These are phyloP conservation scores for Anas bernieri DNA, from an alignment of 2,797 vertebrate species.

Conservation along the genomic window DNA sequence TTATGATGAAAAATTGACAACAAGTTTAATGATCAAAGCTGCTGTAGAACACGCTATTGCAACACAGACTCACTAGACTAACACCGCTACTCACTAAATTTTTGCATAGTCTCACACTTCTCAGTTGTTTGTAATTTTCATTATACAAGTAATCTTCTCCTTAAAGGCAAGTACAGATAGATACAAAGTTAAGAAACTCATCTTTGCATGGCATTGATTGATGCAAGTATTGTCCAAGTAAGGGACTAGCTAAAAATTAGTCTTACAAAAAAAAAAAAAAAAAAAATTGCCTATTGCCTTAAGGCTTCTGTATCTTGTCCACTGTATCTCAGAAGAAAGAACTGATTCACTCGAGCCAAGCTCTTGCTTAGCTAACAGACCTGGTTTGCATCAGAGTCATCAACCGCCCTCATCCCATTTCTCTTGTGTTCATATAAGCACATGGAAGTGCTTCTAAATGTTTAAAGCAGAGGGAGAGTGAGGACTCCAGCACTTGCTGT, in stretches of 20 bases:
- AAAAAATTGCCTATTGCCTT: not conserved
- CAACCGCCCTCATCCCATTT: not conserved
- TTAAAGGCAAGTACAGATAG: not conserved
- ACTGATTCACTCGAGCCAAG: not conserved
- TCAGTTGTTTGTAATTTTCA: not conserved
- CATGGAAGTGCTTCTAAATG: not conserved
- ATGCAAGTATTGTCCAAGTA: not conserved
- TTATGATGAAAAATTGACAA: not conserved
- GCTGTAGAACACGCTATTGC: not conserved
- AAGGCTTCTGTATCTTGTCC: not conserved
- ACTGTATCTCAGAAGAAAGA: not conserved
- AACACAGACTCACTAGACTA: not conserved
- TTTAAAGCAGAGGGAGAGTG: not conserved
- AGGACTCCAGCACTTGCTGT: not conserved
- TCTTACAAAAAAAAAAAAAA: not conserved
- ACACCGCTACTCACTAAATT: not conserved
- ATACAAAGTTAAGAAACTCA: not conserved
- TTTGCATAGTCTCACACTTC: not conserved
- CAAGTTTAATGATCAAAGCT: not conserved
- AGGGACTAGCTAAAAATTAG: not conserved
- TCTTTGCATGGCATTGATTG: not conserved
- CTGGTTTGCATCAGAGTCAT: not conserved
- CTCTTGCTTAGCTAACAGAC: not conserved
- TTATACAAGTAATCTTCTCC: not conserved
- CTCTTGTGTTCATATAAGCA: not conserved